These are phyloP conservation scores for Pristionchus exspectatus DNA, from an alignment of 2,888 invertebrate species.

Conservation along the genomic window DNA sequence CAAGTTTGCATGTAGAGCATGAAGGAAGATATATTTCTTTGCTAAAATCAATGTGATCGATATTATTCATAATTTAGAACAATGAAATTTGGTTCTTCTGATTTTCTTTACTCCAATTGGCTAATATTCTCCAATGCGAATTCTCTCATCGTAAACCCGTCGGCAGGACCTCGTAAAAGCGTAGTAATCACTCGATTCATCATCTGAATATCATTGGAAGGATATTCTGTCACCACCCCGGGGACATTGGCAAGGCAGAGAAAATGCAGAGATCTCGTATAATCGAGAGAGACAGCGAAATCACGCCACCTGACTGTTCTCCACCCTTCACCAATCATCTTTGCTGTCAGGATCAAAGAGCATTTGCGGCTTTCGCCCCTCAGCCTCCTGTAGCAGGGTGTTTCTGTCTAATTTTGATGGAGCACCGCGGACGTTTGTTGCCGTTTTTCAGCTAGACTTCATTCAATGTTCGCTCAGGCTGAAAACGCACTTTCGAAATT, in stretches of 20 bases:
- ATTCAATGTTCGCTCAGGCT: conserved; percentile 10
- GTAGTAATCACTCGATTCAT: conserved; percentile 43
- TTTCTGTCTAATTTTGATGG: conserved; percentile 45
- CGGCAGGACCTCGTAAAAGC: conserved; percentile 31
- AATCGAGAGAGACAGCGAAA: conserved; percentile 9
- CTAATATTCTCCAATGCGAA: background rate
- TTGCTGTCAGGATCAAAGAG: conserved; percentile 46
- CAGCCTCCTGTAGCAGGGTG: background rate
- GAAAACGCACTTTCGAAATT: conserved; percentile 45
- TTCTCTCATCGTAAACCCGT: conserved; percentile 32
- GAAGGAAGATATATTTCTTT: background rate
- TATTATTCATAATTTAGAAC: too few species aligned
- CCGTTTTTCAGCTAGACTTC: background rate
- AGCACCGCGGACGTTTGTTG: conserved; percentile 16
- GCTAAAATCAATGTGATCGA: background rate
- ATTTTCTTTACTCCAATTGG: background rate
- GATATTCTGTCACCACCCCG: conserved; percentile 26
- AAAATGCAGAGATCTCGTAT: background rate
- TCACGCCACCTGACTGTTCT: conserved; percentile 39
- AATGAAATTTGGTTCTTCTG: background rate
- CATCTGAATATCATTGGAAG: conserved; percentile 47
- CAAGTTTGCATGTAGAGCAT: background rate
- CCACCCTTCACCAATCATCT: conserved; percentile 32
- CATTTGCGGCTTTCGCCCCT: conserved; percentile 24
- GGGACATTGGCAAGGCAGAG: background rate